These are phyloP conservation scores for Gymnopithys bicolor DNA, from an alignment of 2,797 vertebrate species.

Conservation along the genomic window DNA sequence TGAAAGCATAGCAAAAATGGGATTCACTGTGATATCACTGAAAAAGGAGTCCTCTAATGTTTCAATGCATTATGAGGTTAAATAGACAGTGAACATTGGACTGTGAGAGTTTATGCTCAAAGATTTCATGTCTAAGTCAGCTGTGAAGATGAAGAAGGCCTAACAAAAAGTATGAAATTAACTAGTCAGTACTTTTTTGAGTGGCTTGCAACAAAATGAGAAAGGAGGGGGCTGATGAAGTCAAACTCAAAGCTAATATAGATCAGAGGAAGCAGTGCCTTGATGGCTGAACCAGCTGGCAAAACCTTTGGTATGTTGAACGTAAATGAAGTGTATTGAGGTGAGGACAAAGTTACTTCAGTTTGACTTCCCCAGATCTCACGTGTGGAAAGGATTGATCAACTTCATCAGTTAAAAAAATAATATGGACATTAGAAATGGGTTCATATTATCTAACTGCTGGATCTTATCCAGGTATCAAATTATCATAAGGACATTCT, in stretches of 20 bases:
- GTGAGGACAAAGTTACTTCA: not conserved
- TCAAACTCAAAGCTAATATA: not conserved
- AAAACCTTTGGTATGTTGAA: not conserved
- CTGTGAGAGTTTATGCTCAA: not conserved
- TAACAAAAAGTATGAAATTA: not conserved
- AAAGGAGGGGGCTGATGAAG: not conserved
- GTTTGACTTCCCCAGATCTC: not conserved
- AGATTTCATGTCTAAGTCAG: not conserved
- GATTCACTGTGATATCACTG: not conserved
- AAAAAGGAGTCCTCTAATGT: not conserved
- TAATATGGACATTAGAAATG: not conserved
- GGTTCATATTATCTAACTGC: not conserved
- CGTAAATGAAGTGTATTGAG: fast-evolving
- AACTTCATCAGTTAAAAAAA: not conserved
- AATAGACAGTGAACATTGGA: not conserved
- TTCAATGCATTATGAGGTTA: not conserved
- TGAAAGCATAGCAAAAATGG: not conserved
- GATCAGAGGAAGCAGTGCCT: not conserved
- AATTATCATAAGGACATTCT: not conserved
- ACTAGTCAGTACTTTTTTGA: not conserved
- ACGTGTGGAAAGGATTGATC: fast-evolving
- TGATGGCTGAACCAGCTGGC: not conserved
- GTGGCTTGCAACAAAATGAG: not conserved
- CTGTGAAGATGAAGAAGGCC: not conserved
- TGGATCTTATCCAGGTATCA: not conserved